Conservation (phyloP, 53 echinoderm and acorn worm species). For the Paracentrotus lividus region DNA sequence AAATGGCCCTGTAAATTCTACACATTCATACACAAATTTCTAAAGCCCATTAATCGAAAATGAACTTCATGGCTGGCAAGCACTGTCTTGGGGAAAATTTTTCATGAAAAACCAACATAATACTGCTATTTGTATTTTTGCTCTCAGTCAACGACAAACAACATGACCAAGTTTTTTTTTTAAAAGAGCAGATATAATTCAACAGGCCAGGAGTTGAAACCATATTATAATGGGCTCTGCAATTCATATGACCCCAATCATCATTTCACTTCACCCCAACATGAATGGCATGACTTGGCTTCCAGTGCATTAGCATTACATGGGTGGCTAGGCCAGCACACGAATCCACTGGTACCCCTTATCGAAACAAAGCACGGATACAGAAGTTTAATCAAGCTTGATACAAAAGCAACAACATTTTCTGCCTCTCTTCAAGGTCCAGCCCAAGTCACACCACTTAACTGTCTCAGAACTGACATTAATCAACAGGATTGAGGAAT, state of each 20-base stretch:
- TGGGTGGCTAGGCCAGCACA: conserved; percentile 2
- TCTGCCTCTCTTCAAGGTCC: background rate
- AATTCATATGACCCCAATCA: background rate
- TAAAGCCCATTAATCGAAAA: background rate
- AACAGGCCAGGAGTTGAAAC: background rate
- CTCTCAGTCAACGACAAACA: background rate
- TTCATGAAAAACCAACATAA: background rate
- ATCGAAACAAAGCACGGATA: conserved; percentile 9
- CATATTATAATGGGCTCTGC: background rate
- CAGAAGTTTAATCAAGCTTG: background rate
- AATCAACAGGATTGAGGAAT: too few species aligned
- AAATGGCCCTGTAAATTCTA: background rate
- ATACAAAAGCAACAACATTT: conserved; percentile 28
- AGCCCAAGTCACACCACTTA: too few species aligned
- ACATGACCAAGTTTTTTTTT: background rate
- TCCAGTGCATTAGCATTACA: conserved; percentile 6
- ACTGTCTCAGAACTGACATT: too few species aligned
- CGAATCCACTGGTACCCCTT: background rate
- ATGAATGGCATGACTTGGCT: background rate
- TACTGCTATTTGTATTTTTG: background rate
- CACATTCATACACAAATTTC: background rate
- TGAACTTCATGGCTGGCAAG: background rate
- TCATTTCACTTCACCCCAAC: background rate
- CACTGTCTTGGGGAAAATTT: background rate
- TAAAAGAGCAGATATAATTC: background rate